phyloP scores from a whole-genome alignment of 2,888 invertebrate genomes.

The Tenthredo livida region DNA sequence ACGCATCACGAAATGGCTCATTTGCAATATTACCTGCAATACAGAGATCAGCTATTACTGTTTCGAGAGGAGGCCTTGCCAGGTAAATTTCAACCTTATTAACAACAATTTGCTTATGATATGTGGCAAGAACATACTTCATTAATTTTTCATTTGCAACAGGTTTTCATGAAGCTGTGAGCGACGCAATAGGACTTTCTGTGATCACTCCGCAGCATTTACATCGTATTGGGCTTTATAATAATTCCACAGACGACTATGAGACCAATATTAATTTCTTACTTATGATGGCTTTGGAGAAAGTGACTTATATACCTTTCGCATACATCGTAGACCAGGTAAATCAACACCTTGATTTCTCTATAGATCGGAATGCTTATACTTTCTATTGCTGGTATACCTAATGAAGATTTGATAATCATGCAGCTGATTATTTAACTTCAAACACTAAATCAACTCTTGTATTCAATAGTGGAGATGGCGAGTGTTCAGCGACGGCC shows the following conservation, averaged over 20 bases:
- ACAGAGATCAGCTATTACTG: conserved; percentile 86
- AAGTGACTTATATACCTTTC: conserved; percentile 89
- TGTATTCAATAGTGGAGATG: conserved; percentile 85
- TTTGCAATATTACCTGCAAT: conserved; percentile 90
- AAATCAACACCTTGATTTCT: conserved; percentile 59
- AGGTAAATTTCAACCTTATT: conserved; percentile 78
- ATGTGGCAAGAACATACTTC: conserved; percentile 32
- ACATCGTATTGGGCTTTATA: conserved; percentile 85
- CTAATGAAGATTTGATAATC: not conserved
- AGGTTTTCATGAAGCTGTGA: conserved; percentile 93
- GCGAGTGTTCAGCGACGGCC: conserved; percentile 88
- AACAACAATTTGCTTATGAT: not conserved
- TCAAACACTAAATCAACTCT: conserved; percentile 12
- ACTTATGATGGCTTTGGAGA: conserved; percentile 88
- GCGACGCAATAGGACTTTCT: conserved; percentile 89
- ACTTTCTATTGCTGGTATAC: not conserved
- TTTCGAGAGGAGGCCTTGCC: conserved; percentile 92
- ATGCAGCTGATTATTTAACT: not conserved
- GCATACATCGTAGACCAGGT: conserved; percentile 90
- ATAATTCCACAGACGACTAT: conserved; percentile 83
- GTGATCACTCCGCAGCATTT: conserved; percentile 89
- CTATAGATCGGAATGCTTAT: not conserved
- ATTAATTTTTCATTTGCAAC: conserved; percentile 61
- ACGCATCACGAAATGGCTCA: conserved; percentile 93
- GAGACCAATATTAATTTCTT: conserved; percentile 89